These are phyloP conservation scores for Diadophis punctatus DNA, from an alignment of 2,113 vertebrate species.

Conservation along the genomic window DNA sequence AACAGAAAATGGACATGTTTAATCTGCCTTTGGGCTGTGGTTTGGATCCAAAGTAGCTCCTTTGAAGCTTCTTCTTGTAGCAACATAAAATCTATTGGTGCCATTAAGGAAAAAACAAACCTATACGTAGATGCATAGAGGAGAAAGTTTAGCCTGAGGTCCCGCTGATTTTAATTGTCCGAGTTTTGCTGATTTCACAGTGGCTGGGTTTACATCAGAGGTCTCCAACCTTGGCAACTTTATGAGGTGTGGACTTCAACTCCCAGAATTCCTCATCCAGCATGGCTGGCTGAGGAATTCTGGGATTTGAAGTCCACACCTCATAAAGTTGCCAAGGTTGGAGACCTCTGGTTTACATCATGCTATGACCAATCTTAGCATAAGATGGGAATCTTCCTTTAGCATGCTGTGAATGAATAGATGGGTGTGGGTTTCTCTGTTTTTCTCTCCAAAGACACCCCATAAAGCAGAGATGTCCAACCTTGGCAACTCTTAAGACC, in stretches of 20 bases:
- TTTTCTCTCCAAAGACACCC: neutral
- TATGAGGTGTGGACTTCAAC: no score
- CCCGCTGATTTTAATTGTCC: neutral
- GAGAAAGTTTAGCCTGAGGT: neutral
- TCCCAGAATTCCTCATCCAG: no score
- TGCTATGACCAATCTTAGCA: neutral
- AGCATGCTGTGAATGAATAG: neutral
- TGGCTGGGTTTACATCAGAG: no score
- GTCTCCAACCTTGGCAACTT: no score
- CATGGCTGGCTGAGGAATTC: no score
- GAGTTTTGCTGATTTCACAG: neutral
- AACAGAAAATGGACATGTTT: neutral
- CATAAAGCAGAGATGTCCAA: neutral
- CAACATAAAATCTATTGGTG: neutral
- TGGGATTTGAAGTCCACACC: no score
- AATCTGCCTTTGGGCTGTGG: neutral
- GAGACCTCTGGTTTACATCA: no score
- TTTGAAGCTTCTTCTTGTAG: neutral
- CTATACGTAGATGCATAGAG: neutral
- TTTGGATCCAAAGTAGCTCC: neutral
- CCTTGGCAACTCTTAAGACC: neutral
- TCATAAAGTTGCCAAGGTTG: no score
- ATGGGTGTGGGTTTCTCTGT: neutral
- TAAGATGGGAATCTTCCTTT: neutral
- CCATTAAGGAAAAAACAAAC: neutral